phyloP scores from a whole-genome alignment of 1,140 invertebrate genomes.

The Diachasma alloeum region DNA sequence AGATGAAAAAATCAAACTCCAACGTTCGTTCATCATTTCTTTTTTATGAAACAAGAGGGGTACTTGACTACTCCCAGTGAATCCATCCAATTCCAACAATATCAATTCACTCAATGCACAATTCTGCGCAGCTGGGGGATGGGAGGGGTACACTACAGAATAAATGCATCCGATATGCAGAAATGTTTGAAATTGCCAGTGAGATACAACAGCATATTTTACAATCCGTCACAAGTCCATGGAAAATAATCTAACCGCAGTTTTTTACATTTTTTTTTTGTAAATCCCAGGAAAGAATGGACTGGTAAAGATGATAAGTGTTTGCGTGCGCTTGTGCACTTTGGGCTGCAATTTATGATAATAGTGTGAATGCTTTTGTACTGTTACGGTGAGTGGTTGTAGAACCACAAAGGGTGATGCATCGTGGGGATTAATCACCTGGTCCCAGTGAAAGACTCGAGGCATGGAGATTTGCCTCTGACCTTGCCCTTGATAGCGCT shows the following conservation, averaged over 20 bases:
- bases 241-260: background rate
- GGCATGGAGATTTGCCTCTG: slow-evolving; percentile 84
- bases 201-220: background rate
- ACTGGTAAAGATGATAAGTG: background rate
- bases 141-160: background rate
- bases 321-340: background rate
- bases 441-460: slow-evolving; percentile 69
- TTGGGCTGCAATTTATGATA: background rate
- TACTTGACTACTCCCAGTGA: background rate
- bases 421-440: slow-evolving; percentile 54
- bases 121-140: background rate
- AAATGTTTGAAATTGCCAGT: background rate
- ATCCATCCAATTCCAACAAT: background rate
- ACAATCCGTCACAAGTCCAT: background rate
- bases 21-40: background rate
- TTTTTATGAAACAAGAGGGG: background rate
- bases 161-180: background rate
- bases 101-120: background rate
- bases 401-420: background rate
- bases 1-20: background rate
- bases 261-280: background rate
- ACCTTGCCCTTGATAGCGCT: slow-evolving; percentile 79
- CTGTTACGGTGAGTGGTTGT: background rate
- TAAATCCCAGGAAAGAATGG: background rate
- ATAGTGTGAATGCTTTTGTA: background rate